Evolutionary conservation across 2,888 invertebrate genomes (phyloP).

Genomic region (Chalcis sispes): DNA sequence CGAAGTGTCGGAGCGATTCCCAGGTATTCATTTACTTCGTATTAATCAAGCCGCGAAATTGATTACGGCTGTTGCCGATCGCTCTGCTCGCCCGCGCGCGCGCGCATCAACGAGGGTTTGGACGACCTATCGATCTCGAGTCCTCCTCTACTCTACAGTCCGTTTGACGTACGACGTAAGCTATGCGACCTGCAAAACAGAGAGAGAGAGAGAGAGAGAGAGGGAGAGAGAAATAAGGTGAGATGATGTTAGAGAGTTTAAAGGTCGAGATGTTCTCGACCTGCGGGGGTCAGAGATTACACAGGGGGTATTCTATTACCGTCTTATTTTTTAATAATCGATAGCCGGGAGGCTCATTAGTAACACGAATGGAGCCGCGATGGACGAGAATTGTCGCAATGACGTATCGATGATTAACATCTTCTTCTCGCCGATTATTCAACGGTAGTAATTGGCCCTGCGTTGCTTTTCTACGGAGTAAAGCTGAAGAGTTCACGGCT

Average conservation of each 20-base stretch:
- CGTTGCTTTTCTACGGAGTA: not conserved
- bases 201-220: too few relatives aligned
- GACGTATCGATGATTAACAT: slow-evolving; percentile 41
- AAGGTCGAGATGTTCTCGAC: slow-evolving; percentile 15
- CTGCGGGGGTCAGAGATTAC: slow-evolving; percentile 4
- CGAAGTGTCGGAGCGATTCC: slow-evolving; percentile 66
- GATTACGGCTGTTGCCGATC: slow-evolving; percentile 65
- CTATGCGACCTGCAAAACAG: too few relatives aligned
- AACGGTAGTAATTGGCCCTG: slow-evolving; percentile 44
- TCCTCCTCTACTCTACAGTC: not conserved
- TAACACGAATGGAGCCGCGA: not conserved
- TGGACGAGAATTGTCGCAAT: slow-evolving; percentile 29
- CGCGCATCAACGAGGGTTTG: slow-evolving; percentile 50
- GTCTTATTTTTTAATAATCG: slow-evolving; percentile 49
- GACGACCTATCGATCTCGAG: slow-evolving; percentile 48
- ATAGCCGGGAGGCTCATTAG: slow-evolving; percentile 1
- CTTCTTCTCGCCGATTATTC: slow-evolving; percentile 42
- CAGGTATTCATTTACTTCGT: slow-evolving; percentile 73
- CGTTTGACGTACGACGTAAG: not conserved
- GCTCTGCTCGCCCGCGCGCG: slow-evolving; percentile 8
- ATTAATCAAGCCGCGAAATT: slow-evolving; percentile 74
- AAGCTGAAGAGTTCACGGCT: not conserved
- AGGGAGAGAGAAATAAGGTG: not conserved
- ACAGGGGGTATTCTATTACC: slow-evolving; percentile 35
- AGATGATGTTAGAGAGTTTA: not conserved